phyloP scores from a whole-genome alignment of 92 coral and sea anemone species.

The Porites divaricata region DNA sequence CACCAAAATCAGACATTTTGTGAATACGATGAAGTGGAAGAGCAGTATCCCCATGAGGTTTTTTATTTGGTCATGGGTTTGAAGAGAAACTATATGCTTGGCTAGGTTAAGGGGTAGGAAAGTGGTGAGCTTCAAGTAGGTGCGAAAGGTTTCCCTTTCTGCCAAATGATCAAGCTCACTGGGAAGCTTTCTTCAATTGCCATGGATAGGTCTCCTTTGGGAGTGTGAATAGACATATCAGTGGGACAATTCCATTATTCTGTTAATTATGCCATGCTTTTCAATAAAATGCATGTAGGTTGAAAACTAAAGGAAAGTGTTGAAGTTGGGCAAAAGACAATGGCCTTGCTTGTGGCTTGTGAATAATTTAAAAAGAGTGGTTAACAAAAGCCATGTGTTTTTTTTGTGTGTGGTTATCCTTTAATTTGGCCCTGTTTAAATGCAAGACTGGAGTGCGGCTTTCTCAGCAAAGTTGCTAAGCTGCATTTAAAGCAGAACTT shows the following conservation, averaged over 20 bases:
- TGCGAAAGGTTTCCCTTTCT: neutral
- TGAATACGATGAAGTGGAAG: conserved; percentile 1
- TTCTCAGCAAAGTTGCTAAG: neutral
- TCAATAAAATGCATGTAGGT: conserved; percentile 3
- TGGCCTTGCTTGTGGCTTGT: conserved; percentile 69
- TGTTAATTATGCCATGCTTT: conserved; percentile 14
- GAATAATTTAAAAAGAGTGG: conserved; percentile 61
- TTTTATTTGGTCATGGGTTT: conserved; percentile 14
- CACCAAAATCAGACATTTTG: neutral
- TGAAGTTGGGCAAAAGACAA: conserved; percentile 46
- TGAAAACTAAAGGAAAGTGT: conserved; percentile 28
- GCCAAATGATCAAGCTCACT: neutral
- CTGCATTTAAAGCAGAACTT: conserved; percentile 1
- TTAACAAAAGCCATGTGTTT: conserved; percentile 45
- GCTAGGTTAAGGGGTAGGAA: neutral
- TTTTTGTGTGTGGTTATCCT: conserved; percentile 15
- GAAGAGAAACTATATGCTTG: conserved; percentile 6
- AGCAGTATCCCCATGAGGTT: neutral
- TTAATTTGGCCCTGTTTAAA: conserved; percentile 28
- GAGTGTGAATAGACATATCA: conserved; percentile 7
- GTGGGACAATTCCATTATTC: neutral
- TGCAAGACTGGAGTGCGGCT: conserved; percentile 1
- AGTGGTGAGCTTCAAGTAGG: neutral
- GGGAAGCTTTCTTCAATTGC: conserved; percentile 6
- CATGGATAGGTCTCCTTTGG: neutral